A percentile compares a stretch with the other conserved stretches of the same genome.
phyloP scores from a whole-genome alignment of 2,113 vertebrate genomes.

The Pseudonaja textilis region DNA sequence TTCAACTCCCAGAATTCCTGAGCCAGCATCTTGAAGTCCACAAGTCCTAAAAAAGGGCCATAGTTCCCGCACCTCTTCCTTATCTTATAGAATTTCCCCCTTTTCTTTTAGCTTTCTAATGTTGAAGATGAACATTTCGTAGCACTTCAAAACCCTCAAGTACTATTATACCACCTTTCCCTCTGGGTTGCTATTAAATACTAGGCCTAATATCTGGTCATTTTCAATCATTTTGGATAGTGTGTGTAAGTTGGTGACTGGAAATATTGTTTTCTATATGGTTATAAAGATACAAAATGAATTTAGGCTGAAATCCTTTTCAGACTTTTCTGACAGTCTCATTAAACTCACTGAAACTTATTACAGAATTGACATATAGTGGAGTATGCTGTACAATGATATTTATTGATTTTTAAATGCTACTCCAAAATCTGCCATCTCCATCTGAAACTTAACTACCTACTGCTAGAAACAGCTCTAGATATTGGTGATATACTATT shows the following conservation, averaged over 20 bases:
- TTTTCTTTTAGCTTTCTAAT: not conserved
- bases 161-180: not conserved
- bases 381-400: not conserved
- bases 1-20: not conserved
- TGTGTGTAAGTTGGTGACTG: not conserved
- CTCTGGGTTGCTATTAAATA: not conserved
- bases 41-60: not conserved
- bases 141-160: not conserved
- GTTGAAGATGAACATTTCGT: not conserved
- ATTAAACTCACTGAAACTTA: not conserved
- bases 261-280: not conserved
- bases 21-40: not conserved
- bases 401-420: not conserved
- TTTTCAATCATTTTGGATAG: not conserved
- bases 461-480: not conserved
- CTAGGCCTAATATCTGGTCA: not conserved
- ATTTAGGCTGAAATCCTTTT: not conserved
- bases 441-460: not conserved
- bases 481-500: not conserved
- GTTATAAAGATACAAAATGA: not conserved
- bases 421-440: not conserved
- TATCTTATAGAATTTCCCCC: slow-evolving; percentile 2
- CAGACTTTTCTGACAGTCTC: not conserved
- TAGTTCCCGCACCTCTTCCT: not conserved
- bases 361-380: not conserved